A percentile compares a stretch with the other conserved stretches of the same genome.
Evolutionary conservation across 2,888 invertebrate species (phyloP).

Genomic region (Chalcis sispes): DNA sequence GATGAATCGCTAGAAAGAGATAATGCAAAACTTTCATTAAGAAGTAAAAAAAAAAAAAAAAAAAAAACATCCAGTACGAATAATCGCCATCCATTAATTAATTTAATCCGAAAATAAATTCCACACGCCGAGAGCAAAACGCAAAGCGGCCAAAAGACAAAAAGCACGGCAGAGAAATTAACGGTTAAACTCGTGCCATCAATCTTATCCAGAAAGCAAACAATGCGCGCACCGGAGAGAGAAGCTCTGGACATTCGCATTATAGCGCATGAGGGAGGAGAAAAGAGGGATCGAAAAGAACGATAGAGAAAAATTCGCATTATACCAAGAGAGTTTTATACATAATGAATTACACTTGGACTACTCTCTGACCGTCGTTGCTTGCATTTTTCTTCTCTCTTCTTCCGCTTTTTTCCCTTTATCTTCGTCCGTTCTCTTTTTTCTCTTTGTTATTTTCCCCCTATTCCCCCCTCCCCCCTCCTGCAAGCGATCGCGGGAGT

Average conservation of each 20-base stretch:
- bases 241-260: no score
- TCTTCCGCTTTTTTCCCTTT: not conserved
- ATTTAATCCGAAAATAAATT: no score
- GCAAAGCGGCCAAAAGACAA: not conserved
- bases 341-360: constrained; percentile 48
- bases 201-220: constrained; percentile 16
- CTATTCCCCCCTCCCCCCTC: no score
- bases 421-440: not conserved
- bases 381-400: constrained; percentile 19
- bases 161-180: constrained; percentile 19
- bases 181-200: constrained; percentile 10
- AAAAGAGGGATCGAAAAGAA: constrained; percentile 11
- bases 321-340: constrained; percentile 50
- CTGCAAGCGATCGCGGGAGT: constrained; percentile 54
- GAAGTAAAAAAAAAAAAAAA: no score
- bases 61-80: no score
- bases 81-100: no score
- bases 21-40: no score
- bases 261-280: not conserved
- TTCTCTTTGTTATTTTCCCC: not conserved
- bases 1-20: no score
- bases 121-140: no score
- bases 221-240: not conserved
- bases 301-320: constrained; percentile 24
- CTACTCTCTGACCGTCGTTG: constrained; percentile 33